Evolutionary conservation across 1,140 invertebrate genomes (phyloP), one percentile per base, ranked within the genome.

Genomic region (Oreohelix idahoensis): DNA sequence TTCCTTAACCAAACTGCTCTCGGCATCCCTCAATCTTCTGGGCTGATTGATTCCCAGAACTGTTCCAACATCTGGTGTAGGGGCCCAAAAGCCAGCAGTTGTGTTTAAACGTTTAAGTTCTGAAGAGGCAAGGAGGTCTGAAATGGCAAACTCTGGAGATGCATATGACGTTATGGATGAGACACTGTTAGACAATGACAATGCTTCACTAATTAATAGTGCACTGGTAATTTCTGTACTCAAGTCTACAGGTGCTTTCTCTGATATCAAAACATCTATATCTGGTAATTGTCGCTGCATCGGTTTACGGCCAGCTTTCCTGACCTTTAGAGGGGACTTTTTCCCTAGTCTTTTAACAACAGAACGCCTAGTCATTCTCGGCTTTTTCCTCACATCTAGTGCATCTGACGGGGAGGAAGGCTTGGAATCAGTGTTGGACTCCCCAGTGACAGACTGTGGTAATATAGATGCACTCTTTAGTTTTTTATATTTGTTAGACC

Each of bases 1-100:
- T 66, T 17, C 29, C 29, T 66, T 66, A 11, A 17, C 32, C 1
- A n/a, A 66, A 66, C 15, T 49, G 23, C 17, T 10, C 5, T 49
- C 69, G 20, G 17, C 35, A 45, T 49, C 63, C 1, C n/a, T 5
- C 8, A 66, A 49, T 35, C 69, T 71, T 58, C 66, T 35, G 26
- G 29, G 20, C 5, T 63, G 17, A 17, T 29, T 23, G 29, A 26
- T 79, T 35, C 58, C 53, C 1, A 80, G 66, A 51, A 80, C 66
- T n/a, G 17, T 15, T 26, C 42, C 69, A n/a, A 80, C 11, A 42
- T 51, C 79, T n/a, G 79, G 69, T 5, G 79, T 35, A 17, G 79
- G 29, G 0, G 79, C 36, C 79, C 79, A 80, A 39, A 80, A 80
- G 1, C 79, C 79, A 1, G 79, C 51, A n/a, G 79, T 80, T 32